Percentiles rank a stretch among this genome's conserved stretches.
Evolutionary conservation across 2,113 vertebrate genomes (phyloP).

Genomic region (Festucalex cinctus): DNA sequence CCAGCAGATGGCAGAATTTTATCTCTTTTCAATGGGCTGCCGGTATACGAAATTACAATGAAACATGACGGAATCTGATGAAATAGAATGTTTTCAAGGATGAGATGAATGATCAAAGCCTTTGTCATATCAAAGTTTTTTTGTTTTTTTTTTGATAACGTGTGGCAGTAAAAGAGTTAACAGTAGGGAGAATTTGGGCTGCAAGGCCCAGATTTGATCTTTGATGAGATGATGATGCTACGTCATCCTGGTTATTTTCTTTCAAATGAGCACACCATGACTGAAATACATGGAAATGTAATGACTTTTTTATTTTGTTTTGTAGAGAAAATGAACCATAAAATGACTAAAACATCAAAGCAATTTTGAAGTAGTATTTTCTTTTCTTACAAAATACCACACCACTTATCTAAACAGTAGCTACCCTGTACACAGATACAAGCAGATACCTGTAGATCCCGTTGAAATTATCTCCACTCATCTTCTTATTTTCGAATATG

Average conservation of each 20-base stretch:
- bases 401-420: conserved; percentile 45
- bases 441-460: conserved; percentile 38
- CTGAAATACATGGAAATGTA: conserved; percentile 95
- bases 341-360: conserved; percentile 88
- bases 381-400: conserved; percentile 83
- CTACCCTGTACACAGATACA: conserved; percentile 65
- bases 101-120: too few species aligned
- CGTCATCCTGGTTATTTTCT: background rate
- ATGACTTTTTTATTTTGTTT: conserved; percentile 78
- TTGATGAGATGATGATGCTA: background rate
- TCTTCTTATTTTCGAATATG: background rate
- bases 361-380: conserved; percentile 73
- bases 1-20: too few species aligned
- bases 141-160: too few species aligned
- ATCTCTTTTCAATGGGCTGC: too few species aligned
- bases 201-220: background rate
- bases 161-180: too few species aligned
- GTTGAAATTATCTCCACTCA: conserved; percentile 18
- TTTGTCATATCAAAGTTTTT: too few species aligned
- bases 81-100: too few species aligned
- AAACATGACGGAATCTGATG: too few species aligned
- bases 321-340: conserved; percentile 74
- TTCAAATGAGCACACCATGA: conserved; percentile 6
- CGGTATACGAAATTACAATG: too few species aligned
- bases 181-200: too few species aligned